Evolutionary conservation across 1,140 invertebrate species (phyloP).

Genomic region (Cydia amplana): DNA sequence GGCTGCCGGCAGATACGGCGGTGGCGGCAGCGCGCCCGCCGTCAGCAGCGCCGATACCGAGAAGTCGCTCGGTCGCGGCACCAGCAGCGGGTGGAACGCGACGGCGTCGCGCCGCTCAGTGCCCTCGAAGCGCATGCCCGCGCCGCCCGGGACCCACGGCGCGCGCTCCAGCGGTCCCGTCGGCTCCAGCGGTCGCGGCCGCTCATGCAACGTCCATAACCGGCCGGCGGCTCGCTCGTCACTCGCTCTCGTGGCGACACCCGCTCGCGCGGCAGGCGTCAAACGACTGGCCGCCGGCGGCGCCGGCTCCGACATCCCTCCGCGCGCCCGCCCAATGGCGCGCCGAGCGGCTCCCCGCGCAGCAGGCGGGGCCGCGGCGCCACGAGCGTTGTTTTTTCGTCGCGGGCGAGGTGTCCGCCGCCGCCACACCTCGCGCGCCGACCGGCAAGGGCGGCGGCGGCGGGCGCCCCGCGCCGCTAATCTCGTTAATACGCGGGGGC

Average conservation of each 20-base stretch:
- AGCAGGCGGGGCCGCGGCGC: conserved; percentile 51
- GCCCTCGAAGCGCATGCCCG: conserved; percentile 81
- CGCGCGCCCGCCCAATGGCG: conserved; percentile 67
- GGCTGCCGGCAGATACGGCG: conserved; percentile 83
- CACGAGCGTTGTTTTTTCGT: conserved; percentile 63
- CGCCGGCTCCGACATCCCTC: conserved; percentile 68
- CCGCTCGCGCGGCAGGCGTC: conserved; percentile 79
- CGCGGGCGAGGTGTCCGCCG: conserved; percentile 69
- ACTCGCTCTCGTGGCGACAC: conserved; percentile 74
- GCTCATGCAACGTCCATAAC: conserved; percentile 73
- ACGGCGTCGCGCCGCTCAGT: conserved; percentile 83
- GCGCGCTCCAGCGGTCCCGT: conserved; percentile 71
- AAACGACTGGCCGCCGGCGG: conserved; percentile 72
- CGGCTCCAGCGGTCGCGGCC: conserved; percentile 69
- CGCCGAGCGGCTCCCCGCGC: conserved; percentile 47
- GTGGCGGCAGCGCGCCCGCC: conserved; percentile 79
- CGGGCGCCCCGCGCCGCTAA: conserved; percentile 55
- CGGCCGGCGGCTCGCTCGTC: conserved; percentile 66
- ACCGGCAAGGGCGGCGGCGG: conserved; percentile 35
- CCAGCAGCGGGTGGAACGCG: conserved; percentile 86
- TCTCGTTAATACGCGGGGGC: conserved; percentile 68
- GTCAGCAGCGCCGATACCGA: conserved; percentile 94
- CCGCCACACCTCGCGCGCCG: conserved; percentile 65
- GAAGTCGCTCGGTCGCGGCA: conserved; percentile 93
- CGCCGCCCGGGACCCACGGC: conserved; percentile 82